Evolutionary conservation across 2,113 vertebrate species (phyloP), one percentile per base, ranked within the genome.

Genomic region (Chaetorhynchus papuensis): DNA sequence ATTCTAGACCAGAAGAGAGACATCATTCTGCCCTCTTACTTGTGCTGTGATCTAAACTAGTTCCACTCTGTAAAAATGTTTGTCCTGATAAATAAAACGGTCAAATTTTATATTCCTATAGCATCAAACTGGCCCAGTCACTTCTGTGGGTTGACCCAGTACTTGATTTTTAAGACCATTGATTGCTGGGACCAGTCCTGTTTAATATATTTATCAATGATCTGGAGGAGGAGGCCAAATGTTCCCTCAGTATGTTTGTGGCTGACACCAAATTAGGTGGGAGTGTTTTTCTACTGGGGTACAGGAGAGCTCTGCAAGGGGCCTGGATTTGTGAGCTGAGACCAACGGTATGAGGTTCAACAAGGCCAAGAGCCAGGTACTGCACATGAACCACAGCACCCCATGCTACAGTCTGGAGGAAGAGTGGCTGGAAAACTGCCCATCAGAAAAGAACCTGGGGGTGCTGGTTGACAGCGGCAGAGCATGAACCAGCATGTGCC

Each of bases 361-460:
- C 15, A 26, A 66, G 23, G 37, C 33, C 18, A 8, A 13, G n/a
- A n/a, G n/a, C n/a, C n/a, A n/a, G n/a, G 16, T 82, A 11, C 53
- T 75, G 11, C 19, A 39, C 0, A 0, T 30, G 23, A 52, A 13
- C 23, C 23, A 17, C 23, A 52, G 5, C 10, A 39, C 8, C 8
- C 14, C 37, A 24, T 44, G 28, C 44, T 39, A 17, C 52, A n/a
- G 5, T 24, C 28, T 21, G 10, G 39, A 15, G 39, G 24, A 66
- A 75, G 28, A 53, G 20, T 39, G 39, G 11, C 28, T 82, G 39
- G 19, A 44, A 87, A 59, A 1, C 16, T 23, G 37, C 10, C 15
- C 27, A 20, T 7, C 8, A 33, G 8, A 39, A 52, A 52, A 74
- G 15, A 20, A 59, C 6, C 2, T 37, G 1, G 0, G 31, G 1